Percentiles rank a stretch among this genome's conserved stretches.
These are phyloP conservation scores for Lepus europaeus DNA, from an alignment of 2,113 vertebrate genomes.

Conservation along the genomic window DNA sequence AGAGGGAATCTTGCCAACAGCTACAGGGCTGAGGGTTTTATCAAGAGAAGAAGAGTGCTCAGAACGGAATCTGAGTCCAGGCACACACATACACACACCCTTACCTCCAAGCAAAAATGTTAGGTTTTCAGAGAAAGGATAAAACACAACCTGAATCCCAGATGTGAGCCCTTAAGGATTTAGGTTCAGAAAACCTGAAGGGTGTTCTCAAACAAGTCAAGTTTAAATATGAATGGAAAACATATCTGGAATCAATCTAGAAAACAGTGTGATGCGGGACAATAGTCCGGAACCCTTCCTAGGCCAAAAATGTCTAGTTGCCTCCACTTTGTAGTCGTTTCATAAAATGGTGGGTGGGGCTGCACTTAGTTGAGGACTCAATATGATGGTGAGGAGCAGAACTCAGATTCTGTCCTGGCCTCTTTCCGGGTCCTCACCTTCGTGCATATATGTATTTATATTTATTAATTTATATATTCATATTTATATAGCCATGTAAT, in stretches of 20 bases:
- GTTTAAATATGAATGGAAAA: background rate
- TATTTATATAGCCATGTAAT: no score
- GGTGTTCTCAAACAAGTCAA: background rate
- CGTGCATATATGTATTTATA: rapidly evolving
- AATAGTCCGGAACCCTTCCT: background rate
- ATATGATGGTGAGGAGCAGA: background rate
- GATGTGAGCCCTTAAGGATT: background rate
- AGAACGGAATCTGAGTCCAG: background rate
- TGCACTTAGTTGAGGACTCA: background rate
- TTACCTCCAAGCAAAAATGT: background rate
- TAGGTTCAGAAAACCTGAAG: slow-evolving; percentile 10
- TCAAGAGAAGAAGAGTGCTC: slow-evolving; percentile 15
- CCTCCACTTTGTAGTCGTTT: background rate
- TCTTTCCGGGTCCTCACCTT: background rate
- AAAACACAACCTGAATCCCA: background rate
- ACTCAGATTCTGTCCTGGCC: background rate
- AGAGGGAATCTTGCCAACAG: background rate
- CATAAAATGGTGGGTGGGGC: background rate
- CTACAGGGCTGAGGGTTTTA: background rate
- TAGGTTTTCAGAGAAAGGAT: slow-evolving; percentile 27
- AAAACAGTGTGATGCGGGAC: background rate
- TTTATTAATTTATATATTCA: no score
- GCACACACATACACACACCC: background rate
- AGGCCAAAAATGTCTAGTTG: background rate
- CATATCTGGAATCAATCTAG: background rate